Conservation (phyloP, 2,888 invertebrate species). For the Myopa tessellatipennis region DNA sequence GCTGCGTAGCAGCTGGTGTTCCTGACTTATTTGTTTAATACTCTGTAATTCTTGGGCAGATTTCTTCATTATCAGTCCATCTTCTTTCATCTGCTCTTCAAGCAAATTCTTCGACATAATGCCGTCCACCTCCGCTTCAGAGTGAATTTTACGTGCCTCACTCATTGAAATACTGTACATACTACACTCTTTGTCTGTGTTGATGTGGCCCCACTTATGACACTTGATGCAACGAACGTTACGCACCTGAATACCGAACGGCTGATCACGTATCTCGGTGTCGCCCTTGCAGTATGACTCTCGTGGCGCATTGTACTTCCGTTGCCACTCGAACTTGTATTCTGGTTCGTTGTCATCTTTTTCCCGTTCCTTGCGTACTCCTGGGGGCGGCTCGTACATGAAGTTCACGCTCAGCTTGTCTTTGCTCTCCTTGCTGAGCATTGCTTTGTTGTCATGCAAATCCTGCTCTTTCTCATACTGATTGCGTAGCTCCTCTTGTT, state of each 20-base stretch:
- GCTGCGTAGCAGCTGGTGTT: conserved; percentile 74
- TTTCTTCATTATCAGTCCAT: conserved; percentile 89
- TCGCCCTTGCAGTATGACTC: conserved; percentile 99
- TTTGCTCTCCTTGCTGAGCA: conserved; percentile 98
- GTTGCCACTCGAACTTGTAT: conserved; percentile 99
- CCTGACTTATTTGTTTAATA: conserved; percentile 69
- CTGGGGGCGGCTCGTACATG: conserved; percentile 99
- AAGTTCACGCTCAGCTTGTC: conserved; percentile 98
- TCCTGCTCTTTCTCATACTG: conserved; percentile 99
- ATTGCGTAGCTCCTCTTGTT: conserved; percentile 94
- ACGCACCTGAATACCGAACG: conserved; percentile 96
- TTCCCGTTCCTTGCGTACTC: conserved; percentile 91
- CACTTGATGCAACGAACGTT: conserved; percentile 99
- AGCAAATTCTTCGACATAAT: conserved; percentile 75
- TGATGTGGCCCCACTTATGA: conserved; percentile 96
- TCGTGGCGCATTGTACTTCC: conserved; percentile 98
- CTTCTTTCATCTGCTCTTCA: conserved; percentile 91
- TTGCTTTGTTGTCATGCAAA: conserved; percentile 95
- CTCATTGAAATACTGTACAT: conserved; percentile 88
- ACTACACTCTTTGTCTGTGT: conserved; percentile 92
- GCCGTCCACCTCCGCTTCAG: conserved; percentile 75
- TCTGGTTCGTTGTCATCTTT: conserved; percentile 95
- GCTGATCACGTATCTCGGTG: conserved; percentile 97
- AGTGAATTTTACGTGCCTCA: conserved; percentile 80
- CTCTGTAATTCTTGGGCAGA: conserved; percentile 74